Evolutionary conservation across 2,797 vertebrate genomes (phyloP).

Genomic region (Glossophaga mutica): DNA sequence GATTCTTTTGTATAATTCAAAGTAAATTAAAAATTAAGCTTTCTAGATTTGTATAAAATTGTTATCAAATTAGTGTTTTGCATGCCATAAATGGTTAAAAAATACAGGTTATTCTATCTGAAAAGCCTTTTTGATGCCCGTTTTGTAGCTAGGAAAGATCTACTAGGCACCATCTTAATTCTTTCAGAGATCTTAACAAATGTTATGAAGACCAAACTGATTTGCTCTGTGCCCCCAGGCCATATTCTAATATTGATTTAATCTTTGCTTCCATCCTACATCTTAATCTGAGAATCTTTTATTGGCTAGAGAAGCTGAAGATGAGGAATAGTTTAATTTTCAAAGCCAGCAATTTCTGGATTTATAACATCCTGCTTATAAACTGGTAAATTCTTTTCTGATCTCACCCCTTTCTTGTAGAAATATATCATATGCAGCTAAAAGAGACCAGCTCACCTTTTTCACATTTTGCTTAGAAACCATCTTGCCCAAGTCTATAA

Average conservation of each 20-base stretch:
- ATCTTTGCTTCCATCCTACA: background rate
- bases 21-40: slow-evolving; percentile 6
- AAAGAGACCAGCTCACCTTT: background rate
- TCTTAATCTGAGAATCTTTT: slow-evolving; percentile 23
- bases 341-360: background rate
- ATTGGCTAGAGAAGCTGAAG: background rate
- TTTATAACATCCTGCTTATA: slow-evolving; percentile 24
- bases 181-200: background rate
- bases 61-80: background rate
- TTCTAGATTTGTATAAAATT: background rate
- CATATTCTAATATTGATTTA: background rate
- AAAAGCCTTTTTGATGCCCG: background rate
- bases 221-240: background rate
- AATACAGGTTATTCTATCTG: background rate
- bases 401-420: background rate
- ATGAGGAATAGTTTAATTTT: background rate
- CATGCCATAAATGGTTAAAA: background rate
- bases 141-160: background rate
- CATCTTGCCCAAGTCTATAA: background rate
- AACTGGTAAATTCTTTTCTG: slow-evolving; percentile 3
- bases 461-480: background rate
- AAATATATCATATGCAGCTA: background rate
- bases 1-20: background rate
- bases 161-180: background rate
- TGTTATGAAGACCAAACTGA: background rate